These are phyloP conservation scores for Orchestes rusci DNA, from an alignment of 2,888 invertebrate species.

Conservation along the genomic window DNA sequence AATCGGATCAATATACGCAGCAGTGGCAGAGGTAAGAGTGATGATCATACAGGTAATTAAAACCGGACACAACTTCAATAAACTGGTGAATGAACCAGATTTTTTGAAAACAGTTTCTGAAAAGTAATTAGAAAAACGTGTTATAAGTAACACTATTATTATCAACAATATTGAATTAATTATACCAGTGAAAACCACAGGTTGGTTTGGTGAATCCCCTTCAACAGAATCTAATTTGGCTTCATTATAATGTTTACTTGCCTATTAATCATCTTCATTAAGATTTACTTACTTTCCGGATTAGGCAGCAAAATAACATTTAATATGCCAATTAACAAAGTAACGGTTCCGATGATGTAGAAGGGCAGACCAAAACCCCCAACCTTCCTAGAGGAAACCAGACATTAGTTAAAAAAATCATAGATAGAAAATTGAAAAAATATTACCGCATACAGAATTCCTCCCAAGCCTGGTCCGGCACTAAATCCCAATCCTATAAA, in stretches of 20 bases:
- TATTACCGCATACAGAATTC: conserved; percentile 65
- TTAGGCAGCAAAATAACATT: conserved; percentile 54
- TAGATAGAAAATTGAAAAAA: not conserved
- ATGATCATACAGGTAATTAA: conserved; percentile 62
- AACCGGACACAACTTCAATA: conserved; percentile 61
- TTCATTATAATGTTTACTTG: too few species aligned
- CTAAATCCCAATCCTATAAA: conserved; percentile 76
- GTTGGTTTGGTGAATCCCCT: too few species aligned
- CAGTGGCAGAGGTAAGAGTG: conserved; percentile 61
- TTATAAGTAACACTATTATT: too few species aligned
- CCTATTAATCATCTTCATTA: too few species aligned
- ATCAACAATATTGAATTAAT: too few species aligned
- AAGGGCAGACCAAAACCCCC: conserved; percentile 77
- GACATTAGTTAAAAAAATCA: conserved; percentile 1
- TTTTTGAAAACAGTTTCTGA: conserved; percentile 41
- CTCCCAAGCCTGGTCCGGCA: conserved; percentile 72
- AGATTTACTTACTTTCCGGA: conserved; percentile 54
- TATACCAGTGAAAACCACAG: too few species aligned
- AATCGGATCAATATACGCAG: conserved; percentile 72
- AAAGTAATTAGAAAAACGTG: conserved; percentile 29
- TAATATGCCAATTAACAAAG: conserved; percentile 57
- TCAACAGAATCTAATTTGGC: too few species aligned
- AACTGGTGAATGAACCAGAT: conserved; percentile 52
- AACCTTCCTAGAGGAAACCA: conserved; percentile 56
- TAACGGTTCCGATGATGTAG: conserved; percentile 60